Evolutionary conservation across 1,140 invertebrate genomes (phyloP).

Genomic region (Drosophila sproati): DNA sequence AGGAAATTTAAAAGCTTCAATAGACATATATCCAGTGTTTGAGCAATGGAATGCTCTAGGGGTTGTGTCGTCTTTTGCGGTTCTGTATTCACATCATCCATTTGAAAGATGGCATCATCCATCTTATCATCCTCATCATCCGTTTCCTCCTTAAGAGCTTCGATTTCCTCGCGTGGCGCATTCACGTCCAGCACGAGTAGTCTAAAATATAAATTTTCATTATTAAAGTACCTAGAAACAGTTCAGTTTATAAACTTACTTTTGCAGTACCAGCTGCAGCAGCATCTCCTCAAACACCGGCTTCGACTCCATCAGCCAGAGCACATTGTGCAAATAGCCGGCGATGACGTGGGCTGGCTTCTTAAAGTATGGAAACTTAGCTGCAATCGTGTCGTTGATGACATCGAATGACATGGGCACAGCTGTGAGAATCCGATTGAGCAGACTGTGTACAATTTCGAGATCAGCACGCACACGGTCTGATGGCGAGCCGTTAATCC

Average conservation of each 20-base stretch:
- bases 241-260: slow-evolving; percentile 84
- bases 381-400: slow-evolving; percentile 59
- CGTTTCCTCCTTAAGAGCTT: slow-evolving; percentile 82
- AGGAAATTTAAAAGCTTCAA: slow-evolving; percentile 87
- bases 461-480: slow-evolving; percentile 63
- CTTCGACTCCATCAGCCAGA: slow-evolving; percentile 88
- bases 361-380: slow-evolving; percentile 88
- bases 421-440: slow-evolving; percentile 68
- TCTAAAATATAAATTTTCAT: slow-evolving; percentile 76
- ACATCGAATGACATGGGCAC: slow-evolving; percentile 77
- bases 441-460: slow-evolving; percentile 63
- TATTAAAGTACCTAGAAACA: not conserved
- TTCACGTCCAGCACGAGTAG: slow-evolving; percentile 89
- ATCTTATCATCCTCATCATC: slow-evolving; percentile 81
- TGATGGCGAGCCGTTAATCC: slow-evolving; percentile 80
- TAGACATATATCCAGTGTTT: slow-evolving; percentile 89
- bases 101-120: slow-evolving; percentile 83
- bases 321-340: slow-evolving; percentile 88
- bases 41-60: slow-evolving; percentile 85
- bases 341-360: slow-evolving; percentile 86
- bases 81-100: slow-evolving; percentile 80
- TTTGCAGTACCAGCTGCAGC: slow-evolving; percentile 88
- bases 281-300: slow-evolving; percentile 87
- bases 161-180: slow-evolving; percentile 86
- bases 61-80: slow-evolving; percentile 21